A percentile compares a stretch with the other conserved stretches of the same genome.
Conservation (phyloP, 2,113 vertebrate genomes). For the Eonycteris spelaea region DNA sequence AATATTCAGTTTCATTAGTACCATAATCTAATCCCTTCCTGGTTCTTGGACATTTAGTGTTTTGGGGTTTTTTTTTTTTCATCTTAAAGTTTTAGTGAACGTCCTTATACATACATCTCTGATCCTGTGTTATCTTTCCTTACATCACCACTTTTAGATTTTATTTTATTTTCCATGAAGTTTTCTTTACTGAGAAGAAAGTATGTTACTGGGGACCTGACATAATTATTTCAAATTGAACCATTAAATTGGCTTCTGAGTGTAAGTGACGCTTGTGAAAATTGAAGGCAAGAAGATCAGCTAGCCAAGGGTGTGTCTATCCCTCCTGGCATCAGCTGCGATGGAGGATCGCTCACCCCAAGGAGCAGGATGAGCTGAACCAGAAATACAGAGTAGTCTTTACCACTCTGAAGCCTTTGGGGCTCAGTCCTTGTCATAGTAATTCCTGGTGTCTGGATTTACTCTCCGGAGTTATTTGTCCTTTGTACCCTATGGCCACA, state of each 20-base stretch:
- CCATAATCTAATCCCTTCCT: background rate
- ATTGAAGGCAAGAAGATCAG: background rate
- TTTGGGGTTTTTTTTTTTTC: background rate
- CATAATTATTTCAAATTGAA: background rate
- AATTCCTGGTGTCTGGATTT: background rate
- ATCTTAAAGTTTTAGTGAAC: background rate
- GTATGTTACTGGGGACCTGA: background rate
- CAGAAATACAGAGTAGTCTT: background rate
- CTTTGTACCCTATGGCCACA: background rate
- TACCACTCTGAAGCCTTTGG: background rate
- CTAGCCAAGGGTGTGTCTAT: background rate
- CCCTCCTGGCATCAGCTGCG: background rate
- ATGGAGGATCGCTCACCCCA: background rate
- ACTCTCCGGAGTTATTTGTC: background rate
- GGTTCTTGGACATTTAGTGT: background rate
- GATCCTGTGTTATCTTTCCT: background rate
- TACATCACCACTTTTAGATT: background rate
- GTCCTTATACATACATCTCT: background rate
- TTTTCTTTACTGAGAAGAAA: conserved; percentile 18
- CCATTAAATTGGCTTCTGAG: background rate
- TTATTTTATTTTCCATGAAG: background rate
- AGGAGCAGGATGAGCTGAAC: background rate
- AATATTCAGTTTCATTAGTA: background rate
- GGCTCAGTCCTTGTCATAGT: background rate
- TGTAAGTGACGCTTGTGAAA: background rate